Conservation (phyloP, 2,888 invertebrate species). For the Sinhomidia bicolor region DNA sequence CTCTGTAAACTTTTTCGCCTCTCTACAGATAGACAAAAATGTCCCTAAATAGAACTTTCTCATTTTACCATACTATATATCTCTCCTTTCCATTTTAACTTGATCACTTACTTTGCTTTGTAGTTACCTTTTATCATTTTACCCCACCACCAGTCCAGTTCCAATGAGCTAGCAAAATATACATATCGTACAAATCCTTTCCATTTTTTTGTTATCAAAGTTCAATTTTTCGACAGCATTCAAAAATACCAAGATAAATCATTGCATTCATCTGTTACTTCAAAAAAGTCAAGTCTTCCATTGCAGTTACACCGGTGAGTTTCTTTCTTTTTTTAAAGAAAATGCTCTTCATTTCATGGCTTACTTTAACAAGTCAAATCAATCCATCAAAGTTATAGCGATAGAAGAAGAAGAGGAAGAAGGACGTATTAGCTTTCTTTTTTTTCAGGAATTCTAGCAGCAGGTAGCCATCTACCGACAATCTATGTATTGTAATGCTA, state of each 20-base stretch:
- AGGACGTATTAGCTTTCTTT: conserved; percentile 55
- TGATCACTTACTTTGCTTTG: not conserved
- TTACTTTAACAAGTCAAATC: not conserved
- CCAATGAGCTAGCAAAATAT: not conserved
- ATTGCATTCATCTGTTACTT: not conserved
- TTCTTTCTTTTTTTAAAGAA: not conserved
- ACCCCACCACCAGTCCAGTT: not conserved
- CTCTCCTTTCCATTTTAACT: no score
- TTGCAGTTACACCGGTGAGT: conserved; percentile 62
- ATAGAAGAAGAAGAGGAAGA: no score
- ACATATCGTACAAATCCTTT: conserved; percentile 21
- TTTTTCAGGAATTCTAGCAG: conserved; percentile 25
- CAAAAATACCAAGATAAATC: not conserved
- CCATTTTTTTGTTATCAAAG: not conserved
- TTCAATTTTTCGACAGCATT: not conserved
- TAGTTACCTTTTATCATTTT: not conserved
- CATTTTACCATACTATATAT: no score
- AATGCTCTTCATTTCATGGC: not conserved
- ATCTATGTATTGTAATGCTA: not conserved
- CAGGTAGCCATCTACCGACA: not conserved
- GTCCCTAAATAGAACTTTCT: no score
- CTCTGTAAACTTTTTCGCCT: no score
- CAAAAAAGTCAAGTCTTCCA: conserved; percentile 58
- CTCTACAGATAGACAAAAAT: no score
- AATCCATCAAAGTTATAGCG: not conserved